A percentile compares a stretch with the other conserved stretches of the same genome.
Evolutionary conservation across 2,888 invertebrate genomes (phyloP).

Genomic region (Carabus problematicus): DNA sequence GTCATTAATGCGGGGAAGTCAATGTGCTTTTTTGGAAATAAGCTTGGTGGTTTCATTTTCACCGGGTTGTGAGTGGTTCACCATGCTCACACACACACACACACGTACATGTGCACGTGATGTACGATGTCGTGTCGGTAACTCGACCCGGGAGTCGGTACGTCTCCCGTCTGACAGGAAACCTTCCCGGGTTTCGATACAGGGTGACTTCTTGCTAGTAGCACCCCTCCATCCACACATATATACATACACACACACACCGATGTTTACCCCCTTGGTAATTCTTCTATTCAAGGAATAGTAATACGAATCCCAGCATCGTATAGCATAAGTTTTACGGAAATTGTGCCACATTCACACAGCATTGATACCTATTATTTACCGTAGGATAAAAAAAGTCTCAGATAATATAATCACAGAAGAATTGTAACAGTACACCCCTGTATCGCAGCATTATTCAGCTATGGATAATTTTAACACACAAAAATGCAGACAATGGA

Average conservation of each 20-base stretch:
- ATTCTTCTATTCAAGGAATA: neutral
- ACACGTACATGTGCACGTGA: slow-evolving; percentile 7
- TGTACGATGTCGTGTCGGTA: slow-evolving; percentile 30
- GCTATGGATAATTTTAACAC: no score
- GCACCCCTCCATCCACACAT: neutral
- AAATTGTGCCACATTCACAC: no score
- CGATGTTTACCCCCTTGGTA: neutral
- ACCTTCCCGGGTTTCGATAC: slow-evolving; percentile 17
- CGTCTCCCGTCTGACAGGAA: slow-evolving; percentile 36
- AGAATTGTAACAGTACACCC: no score
- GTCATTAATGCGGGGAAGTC: no score
- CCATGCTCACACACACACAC: neutral
- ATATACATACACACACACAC: neutral
- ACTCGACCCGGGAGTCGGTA: slow-evolving; percentile 26
- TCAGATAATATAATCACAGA: no score
- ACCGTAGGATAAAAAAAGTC: no score
- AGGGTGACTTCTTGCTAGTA: slow-evolving; percentile 11
- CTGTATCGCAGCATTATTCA: no score
- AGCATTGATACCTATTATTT: no score
- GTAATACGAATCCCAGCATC: no score
- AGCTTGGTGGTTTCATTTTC: neutral
- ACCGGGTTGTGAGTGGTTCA: neutral
- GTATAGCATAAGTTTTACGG: no score
- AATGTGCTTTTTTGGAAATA: no score
- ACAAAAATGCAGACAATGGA: no score